Evolutionary conservation across 2,113 vertebrate species (phyloP), one percentile per base, ranked within the genome.

Genomic region (Rafetus swinhoei): DNA sequence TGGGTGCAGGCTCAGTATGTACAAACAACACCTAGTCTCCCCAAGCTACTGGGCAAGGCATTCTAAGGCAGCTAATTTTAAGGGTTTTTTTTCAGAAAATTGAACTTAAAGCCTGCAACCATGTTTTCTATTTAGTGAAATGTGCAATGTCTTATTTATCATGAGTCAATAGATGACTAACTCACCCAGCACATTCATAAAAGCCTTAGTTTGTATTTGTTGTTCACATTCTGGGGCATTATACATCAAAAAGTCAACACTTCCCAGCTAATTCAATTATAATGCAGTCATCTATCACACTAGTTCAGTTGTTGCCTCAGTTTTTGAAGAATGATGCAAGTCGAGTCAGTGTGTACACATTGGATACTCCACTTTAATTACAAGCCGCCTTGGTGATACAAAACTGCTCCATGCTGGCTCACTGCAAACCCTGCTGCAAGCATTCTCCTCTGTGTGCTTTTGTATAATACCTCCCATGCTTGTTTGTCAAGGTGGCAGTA

Each of bases 201-300:
- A 97, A 95, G 53, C 95, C 96, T 96, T 96, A 95, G 92, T 97
- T 97, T 95, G 82, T 92, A 85, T 97, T 97, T 97, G 94, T 96
- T 97, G 93, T 69, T 95, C 96, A 89, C 95, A 92, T 95, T 96
- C 93, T 39, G 87, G 93, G 60, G 92, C 81, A 87, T 84, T 90
- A 96, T 92, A 96, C 93, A 94, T 97, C 96, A 97, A 96, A 95
- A 97, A 97, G 97, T 95, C 97, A 97, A 90, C 90, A 94, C 93
- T 96, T 95, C 92, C 93, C 87, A 93, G 95, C 96, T 97, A 97
- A 97, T 97, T 97, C 94, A 96, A 97, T 97, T 97, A 97, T 79
- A 97, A 93, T 69, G 32, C 60, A 56, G 89, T 76, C 92, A 97
- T 97, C 95, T 89, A 94, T 97, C 97, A 97, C 59, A 74, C 45